Percentiles rank a stretch among this genome's conserved stretches.
Evolutionary conservation across 2,888 invertebrate species (phyloP).

Genomic region (Ormia ochracea): DNA sequence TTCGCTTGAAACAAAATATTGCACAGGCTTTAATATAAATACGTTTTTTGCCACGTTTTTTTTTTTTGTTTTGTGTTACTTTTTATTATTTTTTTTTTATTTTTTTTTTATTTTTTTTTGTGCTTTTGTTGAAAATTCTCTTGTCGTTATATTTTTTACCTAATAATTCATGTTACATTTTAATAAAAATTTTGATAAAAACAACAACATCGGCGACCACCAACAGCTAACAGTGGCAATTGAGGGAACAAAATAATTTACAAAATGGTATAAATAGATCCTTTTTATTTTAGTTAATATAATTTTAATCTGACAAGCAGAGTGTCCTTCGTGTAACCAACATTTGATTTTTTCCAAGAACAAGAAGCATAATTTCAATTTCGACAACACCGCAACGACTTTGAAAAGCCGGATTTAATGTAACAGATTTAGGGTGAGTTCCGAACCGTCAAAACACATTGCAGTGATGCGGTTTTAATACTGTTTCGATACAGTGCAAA

Average conservation of each 20-base stretch:
- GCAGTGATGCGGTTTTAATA: too few relatives aligned
- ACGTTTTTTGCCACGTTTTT: slow-evolving; percentile 15
- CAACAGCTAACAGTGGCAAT: not conserved
- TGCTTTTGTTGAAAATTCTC: slow-evolving; percentile 36
- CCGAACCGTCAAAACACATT: too few relatives aligned
- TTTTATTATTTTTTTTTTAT: not conserved
- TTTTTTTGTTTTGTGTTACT: slow-evolving; percentile 5
- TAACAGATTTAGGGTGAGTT: too few relatives aligned
- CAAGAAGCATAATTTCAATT: too few relatives aligned
- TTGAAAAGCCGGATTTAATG: too few relatives aligned
- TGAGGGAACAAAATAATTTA: not conserved
- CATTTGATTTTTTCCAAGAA: too few relatives aligned
- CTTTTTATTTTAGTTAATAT: too few relatives aligned
- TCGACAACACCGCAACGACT: too few relatives aligned
- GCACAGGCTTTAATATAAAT: slow-evolving; percentile 16
- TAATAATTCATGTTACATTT: slow-evolving; percentile 63
- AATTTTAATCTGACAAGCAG: too few relatives aligned
- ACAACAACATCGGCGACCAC: slow-evolving; percentile 42
- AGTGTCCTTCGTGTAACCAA: too few relatives aligned
- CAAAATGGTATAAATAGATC: too few relatives aligned
- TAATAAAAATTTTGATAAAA: slow-evolving; percentile 59
- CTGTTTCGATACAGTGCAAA: too few relatives aligned
- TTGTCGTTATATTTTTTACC: slow-evolving; percentile 55
- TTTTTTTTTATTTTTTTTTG: slow-evolving; percentile 2
- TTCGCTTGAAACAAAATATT: slow-evolving; percentile 45